A percentile compares a stretch with the other conserved stretches of the same genome.
Conservation (phyloP, 2,888 invertebrate genomes). For the Drosophila recens region DNA sequence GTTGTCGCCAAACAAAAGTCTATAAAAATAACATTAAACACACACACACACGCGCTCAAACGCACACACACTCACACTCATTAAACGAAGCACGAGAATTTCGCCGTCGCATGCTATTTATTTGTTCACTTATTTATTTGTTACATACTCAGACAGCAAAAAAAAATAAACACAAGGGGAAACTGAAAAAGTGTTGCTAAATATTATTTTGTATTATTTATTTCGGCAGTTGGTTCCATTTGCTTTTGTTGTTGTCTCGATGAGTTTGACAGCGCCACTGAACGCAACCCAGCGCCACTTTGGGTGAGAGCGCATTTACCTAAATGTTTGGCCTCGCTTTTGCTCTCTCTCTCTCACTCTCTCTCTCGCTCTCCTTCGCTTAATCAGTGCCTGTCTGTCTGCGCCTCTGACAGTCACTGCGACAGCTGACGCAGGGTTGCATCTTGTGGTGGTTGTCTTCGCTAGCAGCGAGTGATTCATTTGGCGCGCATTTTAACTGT, state of each 20-base stretch:
- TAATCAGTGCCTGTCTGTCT: slow-evolving; percentile 5
- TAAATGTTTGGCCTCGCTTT: not conserved
- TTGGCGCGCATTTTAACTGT: not conserved
- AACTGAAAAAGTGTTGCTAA: slow-evolving; percentile 35
- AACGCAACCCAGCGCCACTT: slow-evolving; percentile 25
- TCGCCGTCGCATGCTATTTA: slow-evolving; percentile 17
- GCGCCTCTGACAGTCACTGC: slow-evolving; percentile 3
- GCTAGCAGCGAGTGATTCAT: not conserved
- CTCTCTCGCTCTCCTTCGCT: not conserved
- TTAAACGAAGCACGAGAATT: slow-evolving; percentile 16
- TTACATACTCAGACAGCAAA: slow-evolving; percentile 7
- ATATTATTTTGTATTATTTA: slow-evolving; percentile 49
- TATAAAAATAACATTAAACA: slow-evolving; percentile 29
- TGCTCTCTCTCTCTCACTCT: not conserved
- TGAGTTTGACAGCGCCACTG: slow-evolving; percentile 64
- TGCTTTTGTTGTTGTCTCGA: slow-evolving; percentile 60
- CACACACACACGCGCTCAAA: slow-evolving; percentile 3
- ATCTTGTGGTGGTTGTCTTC: slow-evolving; percentile 30
- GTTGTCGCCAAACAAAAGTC: slow-evolving; percentile 18
- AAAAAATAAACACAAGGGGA: slow-evolving; percentile 1
- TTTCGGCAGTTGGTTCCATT: slow-evolving; percentile 28
- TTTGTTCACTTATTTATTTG: slow-evolving; percentile 9
- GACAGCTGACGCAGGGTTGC: slow-evolving; percentile 46
- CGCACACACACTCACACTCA: not conserved
- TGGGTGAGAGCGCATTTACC: slow-evolving; percentile 16